Evolutionary conservation across 2,797 vertebrate genomes (phyloP).

Genomic region (Denticeps clupeoides): DNA sequence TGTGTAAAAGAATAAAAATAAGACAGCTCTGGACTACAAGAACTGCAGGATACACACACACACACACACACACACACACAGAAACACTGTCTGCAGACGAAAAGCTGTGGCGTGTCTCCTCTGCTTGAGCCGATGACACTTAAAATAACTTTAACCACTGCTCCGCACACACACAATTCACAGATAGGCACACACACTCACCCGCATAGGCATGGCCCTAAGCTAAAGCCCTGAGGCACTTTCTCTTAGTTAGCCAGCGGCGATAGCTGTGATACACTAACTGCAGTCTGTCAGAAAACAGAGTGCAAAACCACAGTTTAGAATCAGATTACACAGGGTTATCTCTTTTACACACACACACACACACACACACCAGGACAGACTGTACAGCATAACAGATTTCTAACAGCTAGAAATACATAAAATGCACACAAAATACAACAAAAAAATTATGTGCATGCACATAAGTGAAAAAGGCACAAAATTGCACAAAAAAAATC

Average conservation of each 20-base stretch:
- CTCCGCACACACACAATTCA: conserved; percentile 30
- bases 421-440: no score
- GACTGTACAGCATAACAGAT: not conserved
- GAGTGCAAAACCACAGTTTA: conserved; percentile 51
- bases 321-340: conserved; percentile 33
- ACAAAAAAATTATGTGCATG: no score
- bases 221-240: conserved; percentile 71
- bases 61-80: not conserved
- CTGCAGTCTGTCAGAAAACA: conserved; percentile 75
- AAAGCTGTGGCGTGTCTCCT: conserved; percentile 35
- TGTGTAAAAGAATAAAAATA: no score
- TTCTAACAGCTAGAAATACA: no score
- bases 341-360: not conserved
- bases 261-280: conserved; percentile 70
- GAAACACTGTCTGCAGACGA: no score
- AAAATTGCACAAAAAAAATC: no score
- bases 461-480: no score
- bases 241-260: conserved; percentile 67
- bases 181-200: conserved; percentile 26
- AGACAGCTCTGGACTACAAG: no score
- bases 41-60: not conserved
- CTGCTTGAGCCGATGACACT: conserved; percentile 59
- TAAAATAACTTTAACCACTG: conserved; percentile 57
- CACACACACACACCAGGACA: conserved; percentile 5
- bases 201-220: conserved; percentile 46